phyloP scores from a whole-genome alignment of 2,888 invertebrate species.

The Xanthorhoe designata region DNA sequence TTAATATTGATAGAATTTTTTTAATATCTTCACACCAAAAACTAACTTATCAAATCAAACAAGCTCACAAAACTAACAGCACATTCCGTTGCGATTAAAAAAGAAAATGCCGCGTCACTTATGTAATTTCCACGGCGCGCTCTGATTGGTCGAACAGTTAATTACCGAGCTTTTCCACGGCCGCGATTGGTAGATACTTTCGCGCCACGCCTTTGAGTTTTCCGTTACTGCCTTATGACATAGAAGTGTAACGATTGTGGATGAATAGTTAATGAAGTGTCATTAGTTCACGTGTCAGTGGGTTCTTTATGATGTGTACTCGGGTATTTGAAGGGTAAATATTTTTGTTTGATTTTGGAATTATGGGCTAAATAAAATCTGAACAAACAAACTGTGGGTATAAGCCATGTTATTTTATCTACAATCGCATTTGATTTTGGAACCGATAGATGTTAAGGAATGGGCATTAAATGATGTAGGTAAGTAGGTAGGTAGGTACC shows the following conservation, averaged over 20 bases:
- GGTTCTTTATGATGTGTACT: constrained; percentile 43
- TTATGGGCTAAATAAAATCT: constrained; percentile 8
- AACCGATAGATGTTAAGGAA: too few species aligned
- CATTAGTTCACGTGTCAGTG: constrained; percentile 59
- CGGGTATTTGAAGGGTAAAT: constrained; percentile 26
- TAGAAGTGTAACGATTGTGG: constrained; percentile 62
- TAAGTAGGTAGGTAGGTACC: too few species aligned
- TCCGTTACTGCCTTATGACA: constrained; percentile 65
- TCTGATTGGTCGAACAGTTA: constrained; percentile 63
- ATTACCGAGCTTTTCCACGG: constrained; percentile 54
- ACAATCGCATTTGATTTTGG: too few species aligned
- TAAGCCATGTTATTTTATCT: too few species aligned
- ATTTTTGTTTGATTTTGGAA: constrained; percentile 27
- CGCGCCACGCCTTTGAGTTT: constrained; percentile 67
- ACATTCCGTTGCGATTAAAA: constrained; percentile 49
- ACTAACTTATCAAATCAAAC: constrained; percentile 40
- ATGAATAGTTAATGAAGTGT: constrained; percentile 76
- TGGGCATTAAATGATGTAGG: too few species aligned
- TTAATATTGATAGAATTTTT: background rate
- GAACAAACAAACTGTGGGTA: too few species aligned
- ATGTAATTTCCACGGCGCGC: constrained; percentile 47
- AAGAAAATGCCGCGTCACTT: constrained; percentile 50
- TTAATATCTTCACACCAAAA: constrained; percentile 22
- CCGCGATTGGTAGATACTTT: constrained; percentile 62
- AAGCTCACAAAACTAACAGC: constrained; percentile 46